A percentile compares a stretch with the other conserved stretches of the same genome.
Evolutionary conservation across 2,888 invertebrate species (phyloP).

Genomic region (Cyclophora punctaria): DNA sequence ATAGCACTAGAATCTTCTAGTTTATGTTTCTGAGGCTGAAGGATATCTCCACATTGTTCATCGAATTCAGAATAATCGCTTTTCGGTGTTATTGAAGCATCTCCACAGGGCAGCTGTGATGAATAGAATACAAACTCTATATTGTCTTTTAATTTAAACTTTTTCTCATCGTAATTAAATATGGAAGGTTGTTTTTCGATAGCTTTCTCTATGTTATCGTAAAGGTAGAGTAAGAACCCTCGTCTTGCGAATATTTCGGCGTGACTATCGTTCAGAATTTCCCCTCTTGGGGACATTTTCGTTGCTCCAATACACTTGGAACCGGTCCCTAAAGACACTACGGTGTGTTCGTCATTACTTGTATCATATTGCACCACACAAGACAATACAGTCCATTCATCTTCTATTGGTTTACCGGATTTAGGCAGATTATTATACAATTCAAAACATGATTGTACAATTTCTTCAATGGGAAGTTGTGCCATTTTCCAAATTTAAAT

Average conservation of each 20-base stretch:
- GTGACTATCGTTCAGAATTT: slow-evolving; percentile 91
- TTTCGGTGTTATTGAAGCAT: slow-evolving; percentile 89
- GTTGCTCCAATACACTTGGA: slow-evolving; percentile 90
- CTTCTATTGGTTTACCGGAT: slow-evolving; percentile 83
- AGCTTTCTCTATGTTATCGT: slow-evolving; percentile 73
- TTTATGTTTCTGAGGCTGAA: slow-evolving; percentile 34
- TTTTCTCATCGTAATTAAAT: slow-evolving; percentile 34
- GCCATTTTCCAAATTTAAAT: slow-evolving; percentile 21
- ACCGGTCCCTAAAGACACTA: slow-evolving; percentile 91
- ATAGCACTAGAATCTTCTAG: slow-evolving; percentile 25
- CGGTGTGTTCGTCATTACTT: slow-evolving; percentile 47
- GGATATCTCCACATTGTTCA: slow-evolving; percentile 42
- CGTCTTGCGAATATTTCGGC: slow-evolving; percentile 92
- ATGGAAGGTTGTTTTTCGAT: slow-evolving; percentile 43
- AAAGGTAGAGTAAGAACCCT: slow-evolving; percentile 85
- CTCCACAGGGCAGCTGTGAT: slow-evolving; percentile 94
- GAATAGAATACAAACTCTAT: slow-evolving; percentile 88
- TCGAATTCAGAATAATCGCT: slow-evolving; percentile 22
- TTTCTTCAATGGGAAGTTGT: slow-evolving; percentile 44
- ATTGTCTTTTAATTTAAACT: slow-evolving; percentile 69
- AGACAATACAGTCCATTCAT: slow-evolving; percentile 90
- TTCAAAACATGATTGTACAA: slow-evolving; percentile 76
- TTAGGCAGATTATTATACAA: slow-evolving; percentile 80
- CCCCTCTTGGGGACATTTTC: slow-evolving; percentile 79
- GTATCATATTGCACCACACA: slow-evolving; percentile 78